Conservation (phyloP, 2,797 vertebrate species). For the Microctenopoma steveboyesi region DNA sequence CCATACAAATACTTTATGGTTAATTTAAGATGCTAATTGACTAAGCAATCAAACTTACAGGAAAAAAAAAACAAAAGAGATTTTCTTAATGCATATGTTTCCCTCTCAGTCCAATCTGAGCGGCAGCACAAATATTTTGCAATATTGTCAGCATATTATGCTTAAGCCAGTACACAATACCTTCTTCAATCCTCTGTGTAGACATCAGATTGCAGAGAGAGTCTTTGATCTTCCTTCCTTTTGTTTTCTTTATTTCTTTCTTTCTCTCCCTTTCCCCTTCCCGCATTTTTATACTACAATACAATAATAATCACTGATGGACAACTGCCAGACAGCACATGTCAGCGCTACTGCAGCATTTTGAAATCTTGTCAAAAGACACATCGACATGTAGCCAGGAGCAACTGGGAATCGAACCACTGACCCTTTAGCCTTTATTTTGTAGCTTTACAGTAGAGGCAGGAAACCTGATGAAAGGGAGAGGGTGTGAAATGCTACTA, state of each 20-base stretch:
- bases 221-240: background rate
- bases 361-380: background rate
- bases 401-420: too few relatives aligned
- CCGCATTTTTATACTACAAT: background rate
- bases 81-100: slow-evolving; percentile 7
- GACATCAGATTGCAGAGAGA: slow-evolving; percentile 16
- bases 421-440: too few relatives aligned
- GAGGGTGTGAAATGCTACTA: too few relatives aligned
- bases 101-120: slow-evolving; percentile 31
- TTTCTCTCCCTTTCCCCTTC: slow-evolving; percentile 6
- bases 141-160: slow-evolving; percentile 63
- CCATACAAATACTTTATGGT: too few relatives aligned
- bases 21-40: too few relatives aligned
- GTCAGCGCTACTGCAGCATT: too few relatives aligned
- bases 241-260: slow-evolving; percentile 1
- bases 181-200: slow-evolving; percentile 56
- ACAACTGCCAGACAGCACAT: too few relatives aligned
- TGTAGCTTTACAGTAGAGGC: too few relatives aligned
- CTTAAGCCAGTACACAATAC: slow-evolving; percentile 52
- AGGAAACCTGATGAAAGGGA: too few relatives aligned
- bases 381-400: background rate
- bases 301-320: too few relatives aligned
- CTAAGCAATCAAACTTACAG: background rate
- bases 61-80: background rate
- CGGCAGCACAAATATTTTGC: slow-evolving; percentile 62